Percentiles rank a stretch among this genome's conserved stretches.
Evolutionary conservation across 2,888 invertebrate species (phyloP).

Genomic region (Candidula unifasciata): DNA sequence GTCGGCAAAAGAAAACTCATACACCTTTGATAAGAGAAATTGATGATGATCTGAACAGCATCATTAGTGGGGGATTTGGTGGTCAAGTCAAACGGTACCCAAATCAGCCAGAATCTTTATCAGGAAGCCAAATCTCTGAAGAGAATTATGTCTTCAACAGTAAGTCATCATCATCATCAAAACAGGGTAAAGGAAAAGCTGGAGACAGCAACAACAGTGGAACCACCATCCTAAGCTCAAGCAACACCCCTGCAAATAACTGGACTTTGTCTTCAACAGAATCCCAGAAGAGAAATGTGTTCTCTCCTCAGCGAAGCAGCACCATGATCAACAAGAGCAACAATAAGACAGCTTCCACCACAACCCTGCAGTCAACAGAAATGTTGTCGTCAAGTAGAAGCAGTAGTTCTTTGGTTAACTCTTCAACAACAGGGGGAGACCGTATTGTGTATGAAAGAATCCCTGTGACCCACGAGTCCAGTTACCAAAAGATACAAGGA

Average conservation of each 20-base stretch:
- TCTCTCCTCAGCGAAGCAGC: slow-evolving; percentile 45
- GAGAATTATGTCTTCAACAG: slow-evolving; percentile 29
- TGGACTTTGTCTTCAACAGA: slow-evolving; percentile 28
- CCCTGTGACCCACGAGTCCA: slow-evolving; percentile 36
- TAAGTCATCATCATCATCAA: slow-evolving; percentile 20
- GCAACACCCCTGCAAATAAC: not conserved
- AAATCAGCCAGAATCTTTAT: not conserved
- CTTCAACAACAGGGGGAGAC: slow-evolving; percentile 14
- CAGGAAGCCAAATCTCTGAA: not conserved
- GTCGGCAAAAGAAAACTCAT: not conserved
- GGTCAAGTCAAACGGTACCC: not conserved
- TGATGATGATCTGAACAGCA: slow-evolving; percentile 29
- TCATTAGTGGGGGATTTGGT: slow-evolving; percentile 5
- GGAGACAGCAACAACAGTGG: not conserved
- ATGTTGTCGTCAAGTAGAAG: not conserved
- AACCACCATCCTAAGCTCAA: slow-evolving; percentile 11
- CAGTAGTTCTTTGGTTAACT: not conserved
- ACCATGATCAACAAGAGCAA: slow-evolving; percentile 36
- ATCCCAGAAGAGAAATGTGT: slow-evolving; percentile 1
- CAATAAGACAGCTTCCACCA: not conserved
- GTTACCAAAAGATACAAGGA: slow-evolving; percentile 9
- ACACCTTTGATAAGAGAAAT: not conserved
- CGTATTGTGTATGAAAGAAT: slow-evolving; percentile 44
- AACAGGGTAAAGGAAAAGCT: not conserved
- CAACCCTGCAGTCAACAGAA: not conserved